Evolutionary conservation across 2,797 vertebrate species (phyloP), one percentile per base, ranked within the genome.

Genomic region (Loris lydekkerianus): DNA sequence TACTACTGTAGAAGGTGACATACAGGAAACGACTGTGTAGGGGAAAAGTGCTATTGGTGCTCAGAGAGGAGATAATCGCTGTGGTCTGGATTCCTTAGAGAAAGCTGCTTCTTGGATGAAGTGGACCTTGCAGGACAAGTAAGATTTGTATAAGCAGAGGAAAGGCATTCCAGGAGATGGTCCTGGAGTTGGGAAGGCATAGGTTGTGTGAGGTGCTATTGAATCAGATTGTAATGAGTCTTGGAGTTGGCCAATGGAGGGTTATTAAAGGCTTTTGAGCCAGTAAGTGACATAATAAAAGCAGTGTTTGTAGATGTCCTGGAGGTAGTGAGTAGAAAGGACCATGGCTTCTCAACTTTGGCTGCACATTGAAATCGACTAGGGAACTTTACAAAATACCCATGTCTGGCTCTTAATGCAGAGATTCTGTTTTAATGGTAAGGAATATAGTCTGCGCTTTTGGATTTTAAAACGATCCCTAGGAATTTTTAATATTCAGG

Each of bases 71-170:
- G 27, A 90, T 72, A 84, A 75, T 80, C 21, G 60, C 14, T 89
- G 20, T 93, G 53, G 82, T 60, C 31, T 90, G n/a, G 25, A 96
- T 82, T 81, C 17, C 49, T 73, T 83, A 69, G 60, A n/a, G 43
- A 65, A 82, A 40, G 8, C 15, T 86, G 75, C 7, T 58, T 56
- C 73, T 84, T 92, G 29, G 34, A 86, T 77, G 27, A 91, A 67
- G 27, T 91, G 37, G 21, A 76, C 9, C 15, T 95, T 82, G 87
- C 94, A 89, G 31, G 69, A 83, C 63, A 56, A 77, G 37, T 76
- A 85, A 70, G 31, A 84, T 86, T 94, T 94, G 49, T n/a, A 78
- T 77, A 97, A 29, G 49, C 46, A 92, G 37, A 58, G 20, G 65
- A 95, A 86, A 90, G 10, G 4, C 15, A 29, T 86, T 94, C 56